phyloP scores from a whole-genome alignment of 2,888 invertebrate genomes.

The Drosophila borborema region DNA sequence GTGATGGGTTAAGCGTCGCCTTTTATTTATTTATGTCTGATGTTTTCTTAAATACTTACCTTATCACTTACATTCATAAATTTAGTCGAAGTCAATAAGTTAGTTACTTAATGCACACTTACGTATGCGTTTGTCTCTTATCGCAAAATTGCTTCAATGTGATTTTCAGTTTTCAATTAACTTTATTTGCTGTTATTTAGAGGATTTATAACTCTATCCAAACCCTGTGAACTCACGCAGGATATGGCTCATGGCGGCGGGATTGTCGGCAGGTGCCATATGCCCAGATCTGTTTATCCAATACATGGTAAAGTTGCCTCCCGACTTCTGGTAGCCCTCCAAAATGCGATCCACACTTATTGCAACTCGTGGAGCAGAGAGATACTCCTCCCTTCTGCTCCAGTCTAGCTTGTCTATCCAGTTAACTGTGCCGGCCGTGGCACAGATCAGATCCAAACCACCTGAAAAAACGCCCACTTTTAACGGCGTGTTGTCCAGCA shows the following conservation, averaged over 20 bases:
- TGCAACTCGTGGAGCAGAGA: constrained; percentile 86
- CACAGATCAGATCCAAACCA: constrained; percentile 93
- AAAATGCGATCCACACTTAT: constrained; percentile 88
- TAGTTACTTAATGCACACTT: constrained; percentile 17
- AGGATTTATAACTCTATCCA: constrained; percentile 39
- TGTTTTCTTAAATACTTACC: constrained; percentile 34
- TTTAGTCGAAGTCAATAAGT: constrained; percentile 27
- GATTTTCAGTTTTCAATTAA: constrained; percentile 9
- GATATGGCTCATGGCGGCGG: constrained; percentile 88
- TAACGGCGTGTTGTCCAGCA: constrained; percentile 89
- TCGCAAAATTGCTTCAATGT: constrained; percentile 14
- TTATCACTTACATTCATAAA: constrained; percentile 36
- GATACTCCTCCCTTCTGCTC: constrained; percentile 87
- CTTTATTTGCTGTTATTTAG: constrained; percentile 3
- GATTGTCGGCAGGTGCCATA: constrained; percentile 89
- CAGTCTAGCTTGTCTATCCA: constrained; percentile 92
- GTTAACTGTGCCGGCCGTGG: constrained; percentile 90
- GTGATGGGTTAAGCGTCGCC: constrained; percentile 28
- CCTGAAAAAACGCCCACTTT: constrained; percentile 91
- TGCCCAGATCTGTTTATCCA: constrained; percentile 85
- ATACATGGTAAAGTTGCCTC: constrained; percentile 84
- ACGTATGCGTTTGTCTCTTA: constrained; percentile 28
- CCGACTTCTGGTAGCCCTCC: constrained; percentile 90
- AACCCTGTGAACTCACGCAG: constrained; percentile 85
- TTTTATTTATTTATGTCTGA: constrained; percentile 26